Conservation (phyloP, 2,888 invertebrate genomes). For the Euplexia lucipara region DNA sequence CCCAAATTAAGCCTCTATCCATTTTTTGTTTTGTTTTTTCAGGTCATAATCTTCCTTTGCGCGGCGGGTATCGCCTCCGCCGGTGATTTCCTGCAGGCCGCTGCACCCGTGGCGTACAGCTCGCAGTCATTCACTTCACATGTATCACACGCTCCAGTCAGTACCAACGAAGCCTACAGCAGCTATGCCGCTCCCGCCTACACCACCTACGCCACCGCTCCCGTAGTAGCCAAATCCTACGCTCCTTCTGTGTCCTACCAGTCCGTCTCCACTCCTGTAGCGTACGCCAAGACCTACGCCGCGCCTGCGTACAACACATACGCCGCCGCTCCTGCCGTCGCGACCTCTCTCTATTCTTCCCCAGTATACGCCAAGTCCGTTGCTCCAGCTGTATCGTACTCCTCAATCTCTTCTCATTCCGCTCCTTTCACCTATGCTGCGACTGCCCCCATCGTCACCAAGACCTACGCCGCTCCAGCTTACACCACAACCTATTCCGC, state of each 20-base stretch:
- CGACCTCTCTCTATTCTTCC: constrained; percentile 69
- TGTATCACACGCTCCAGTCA: constrained; percentile 62
- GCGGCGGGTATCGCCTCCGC: constrained; percentile 91
- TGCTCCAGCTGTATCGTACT: constrained; percentile 75
- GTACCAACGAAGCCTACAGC: constrained; percentile 68
- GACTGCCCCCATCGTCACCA: constrained; percentile 66
- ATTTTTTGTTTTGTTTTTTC: constrained; percentile 2
- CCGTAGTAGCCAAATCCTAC: constrained; percentile 72
- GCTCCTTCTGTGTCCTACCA: constrained; percentile 74
- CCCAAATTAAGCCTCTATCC: too few species aligned
- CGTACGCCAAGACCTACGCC: constrained; percentile 71
- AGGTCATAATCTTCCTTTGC: constrained; percentile 90
- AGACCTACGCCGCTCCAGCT: constrained; percentile 70
- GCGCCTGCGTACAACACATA: constrained; percentile 73
- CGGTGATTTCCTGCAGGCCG: constrained; percentile 88
- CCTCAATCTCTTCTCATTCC: constrained; percentile 81
- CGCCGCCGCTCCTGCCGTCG: constrained; percentile 71
- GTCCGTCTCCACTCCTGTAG: constrained; percentile 76
- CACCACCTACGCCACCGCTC: constrained; percentile 82
- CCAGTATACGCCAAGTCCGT: constrained; percentile 79
- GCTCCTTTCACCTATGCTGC: constrained; percentile 80
- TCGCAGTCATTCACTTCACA: constrained; percentile 61
- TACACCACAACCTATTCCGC: constrained; percentile 71
- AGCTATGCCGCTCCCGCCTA: constrained; percentile 70
- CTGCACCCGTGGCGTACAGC: constrained; percentile 77